phyloP scores from a whole-genome alignment of 2,888 invertebrate genomes.

The Perizoma affinitatum region DNA sequence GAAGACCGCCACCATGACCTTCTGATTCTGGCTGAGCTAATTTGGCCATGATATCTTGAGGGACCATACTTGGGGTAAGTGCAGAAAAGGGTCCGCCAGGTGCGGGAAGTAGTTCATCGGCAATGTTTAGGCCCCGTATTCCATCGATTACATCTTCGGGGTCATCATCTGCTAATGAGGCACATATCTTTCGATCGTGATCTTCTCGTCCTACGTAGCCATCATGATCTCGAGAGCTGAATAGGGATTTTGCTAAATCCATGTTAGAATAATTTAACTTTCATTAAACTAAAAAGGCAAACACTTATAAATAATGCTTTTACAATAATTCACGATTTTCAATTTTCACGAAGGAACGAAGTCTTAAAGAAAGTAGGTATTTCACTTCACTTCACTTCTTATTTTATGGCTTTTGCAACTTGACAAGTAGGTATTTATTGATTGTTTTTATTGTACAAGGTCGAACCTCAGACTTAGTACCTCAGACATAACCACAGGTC shows the following conservation, averaged over 20 bases:
- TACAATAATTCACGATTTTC: not conserved
- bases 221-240: conserved; percentile 92
- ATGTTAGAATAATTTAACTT: conserved; percentile 68
- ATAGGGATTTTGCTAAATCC: conserved; percentile 96
- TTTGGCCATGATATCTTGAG: conserved; percentile 95
- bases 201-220: conserved; percentile 95
- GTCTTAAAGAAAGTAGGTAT: too few species aligned
- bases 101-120: conserved; percentile 89
- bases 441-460: conserved; percentile 1
- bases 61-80: conserved; percentile 98
- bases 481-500: too few species aligned
- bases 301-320: not conserved
- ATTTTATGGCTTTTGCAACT: too few species aligned
- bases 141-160: conserved; percentile 86
- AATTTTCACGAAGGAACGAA: conserved; percentile 5
- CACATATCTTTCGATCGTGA: conserved; percentile 91
- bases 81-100: conserved; percentile 97
- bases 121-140: conserved; percentile 87
- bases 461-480: not conserved
- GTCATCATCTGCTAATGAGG: conserved; percentile 91
- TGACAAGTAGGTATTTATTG: too few species aligned
- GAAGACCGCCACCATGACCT: conserved; percentile 84
- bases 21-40: conserved; percentile 90
- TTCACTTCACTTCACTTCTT: too few species aligned
- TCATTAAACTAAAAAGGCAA: not conserved